Percentiles rank a stretch among this genome's conserved stretches.
These are phyloP conservation scores for Zaprionus nigranus DNA, from an alignment of 1,140 invertebrate genomes.

Conservation along the genomic window DNA sequence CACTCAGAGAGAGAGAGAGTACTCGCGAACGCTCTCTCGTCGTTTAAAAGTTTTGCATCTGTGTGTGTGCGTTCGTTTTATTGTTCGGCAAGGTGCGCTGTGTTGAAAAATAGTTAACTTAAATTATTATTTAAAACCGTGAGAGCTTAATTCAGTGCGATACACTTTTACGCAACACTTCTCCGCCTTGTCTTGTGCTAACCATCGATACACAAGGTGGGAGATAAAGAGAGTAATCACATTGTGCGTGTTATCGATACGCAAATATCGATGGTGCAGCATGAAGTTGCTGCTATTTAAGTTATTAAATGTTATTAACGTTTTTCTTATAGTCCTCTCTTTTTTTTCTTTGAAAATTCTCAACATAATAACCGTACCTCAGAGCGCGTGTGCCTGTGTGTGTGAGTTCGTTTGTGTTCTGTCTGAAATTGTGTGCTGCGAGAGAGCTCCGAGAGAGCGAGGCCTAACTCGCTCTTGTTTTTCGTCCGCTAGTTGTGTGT, in stretches of 20 bases:
- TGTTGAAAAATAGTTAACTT: constrained; percentile 70
- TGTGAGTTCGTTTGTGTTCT: constrained; percentile 25
- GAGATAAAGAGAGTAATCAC: not conserved
- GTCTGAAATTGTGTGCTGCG: constrained; percentile 10
- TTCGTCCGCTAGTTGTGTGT: constrained; percentile 55
- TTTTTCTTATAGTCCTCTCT: constrained; percentile 50
- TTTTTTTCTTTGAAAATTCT: constrained; percentile 64
- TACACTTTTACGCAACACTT: constrained; percentile 36
- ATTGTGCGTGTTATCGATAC: constrained; percentile 15
- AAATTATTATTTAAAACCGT: constrained; percentile 61
- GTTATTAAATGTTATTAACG: constrained; percentile 54
- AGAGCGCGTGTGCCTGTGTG: constrained; percentile 24
- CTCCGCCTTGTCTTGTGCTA: not conserved
- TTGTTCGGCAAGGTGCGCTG: constrained; percentile 50
- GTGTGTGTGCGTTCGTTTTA: constrained; percentile 43
- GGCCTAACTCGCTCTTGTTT: constrained; percentile 49
- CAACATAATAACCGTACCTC: constrained; percentile 71
- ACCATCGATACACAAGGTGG: not conserved
- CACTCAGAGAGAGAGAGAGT: constrained; percentile 28
- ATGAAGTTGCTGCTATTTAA: constrained; percentile 33
- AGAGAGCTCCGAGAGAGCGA: constrained; percentile 9
- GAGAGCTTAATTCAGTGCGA: constrained; percentile 29
- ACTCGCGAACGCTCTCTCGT: constrained; percentile 21
- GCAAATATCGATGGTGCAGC: constrained; percentile 14
- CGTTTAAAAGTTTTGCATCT: not conserved